phyloP scores from a whole-genome alignment of 2,797 vertebrate species.

The Myoxocephalus aenaeus region DNA sequence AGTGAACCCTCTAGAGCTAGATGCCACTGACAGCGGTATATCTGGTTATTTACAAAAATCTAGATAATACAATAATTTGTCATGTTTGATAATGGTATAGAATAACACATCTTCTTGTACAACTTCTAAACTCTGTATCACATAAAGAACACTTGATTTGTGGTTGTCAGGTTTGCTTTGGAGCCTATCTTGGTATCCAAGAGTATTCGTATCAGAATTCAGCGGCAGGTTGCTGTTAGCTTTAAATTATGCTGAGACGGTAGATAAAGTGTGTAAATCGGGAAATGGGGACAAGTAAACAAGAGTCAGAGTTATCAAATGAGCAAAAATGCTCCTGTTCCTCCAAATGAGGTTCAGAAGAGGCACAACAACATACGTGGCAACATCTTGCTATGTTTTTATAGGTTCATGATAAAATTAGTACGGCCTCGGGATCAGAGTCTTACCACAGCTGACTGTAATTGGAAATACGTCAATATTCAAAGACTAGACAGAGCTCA shows the following conservation, averaged over 20 bases:
- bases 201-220: slow-evolving; percentile 26
- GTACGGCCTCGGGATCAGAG: not conserved
- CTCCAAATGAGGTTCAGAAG: not conserved
- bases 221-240: slow-evolving; percentile 16
- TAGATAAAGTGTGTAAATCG: slow-evolving; percentile 1
- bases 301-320: slow-evolving; percentile 26
- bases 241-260: slow-evolving; percentile 31
- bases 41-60: not conserved
- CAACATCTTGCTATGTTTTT: not conserved
- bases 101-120: not conserved
- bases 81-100: not conserved
- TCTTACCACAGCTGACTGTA: not conserved
- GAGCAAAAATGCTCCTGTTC: slow-evolving; percentile 7
- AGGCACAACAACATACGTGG: not conserved
- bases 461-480: slow-evolving; percentile 26
- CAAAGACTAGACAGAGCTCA: slow-evolving; percentile 7
- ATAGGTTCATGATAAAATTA: slow-evolving; percentile 1
- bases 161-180: not conserved
- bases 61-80: not conserved
- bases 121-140: not conserved
- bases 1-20: not conserved
- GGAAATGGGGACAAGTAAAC: slow-evolving; percentile 24
- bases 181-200: not conserved
- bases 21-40: not conserved
- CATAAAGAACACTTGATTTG: slow-evolving; percentile 13